These are phyloP conservation scores for Piaya cayana DNA, from an alignment of 2,113 vertebrate species.

Conservation along the genomic window DNA sequence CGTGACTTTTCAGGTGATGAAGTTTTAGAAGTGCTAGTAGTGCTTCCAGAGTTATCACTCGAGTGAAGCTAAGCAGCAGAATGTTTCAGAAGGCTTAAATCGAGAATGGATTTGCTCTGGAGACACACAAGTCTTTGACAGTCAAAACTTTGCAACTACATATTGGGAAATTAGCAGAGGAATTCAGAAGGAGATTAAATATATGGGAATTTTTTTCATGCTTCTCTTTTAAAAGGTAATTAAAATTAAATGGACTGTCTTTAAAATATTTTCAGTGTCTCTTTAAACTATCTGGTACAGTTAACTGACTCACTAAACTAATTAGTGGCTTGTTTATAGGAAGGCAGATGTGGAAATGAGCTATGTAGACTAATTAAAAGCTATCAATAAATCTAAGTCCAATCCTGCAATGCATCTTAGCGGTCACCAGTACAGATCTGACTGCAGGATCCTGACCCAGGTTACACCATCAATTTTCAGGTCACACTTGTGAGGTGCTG, in stretches of 20 bases:
- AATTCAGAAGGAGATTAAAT: background rate
- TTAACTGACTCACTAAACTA: slow-evolving; percentile 57
- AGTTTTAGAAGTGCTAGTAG: background rate
- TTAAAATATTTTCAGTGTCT: slow-evolving; percentile 28
- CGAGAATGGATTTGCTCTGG: background rate
- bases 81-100: background rate
- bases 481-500: background rate
- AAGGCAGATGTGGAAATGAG: slow-evolving; percentile 63
- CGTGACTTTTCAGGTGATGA: slow-evolving; percentile 1
- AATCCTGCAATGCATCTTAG: background rate
- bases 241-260: background rate
- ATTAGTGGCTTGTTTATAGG: slow-evolving; percentile 58
- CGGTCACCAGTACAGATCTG: background rate
- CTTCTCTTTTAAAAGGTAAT: slow-evolving; percentile 9
- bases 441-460: background rate
- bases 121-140: background rate
- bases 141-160: background rate
- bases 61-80: background rate
- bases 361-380: slow-evolving; percentile 58
- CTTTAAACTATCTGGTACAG: slow-evolving; percentile 54
- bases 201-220: background rate
- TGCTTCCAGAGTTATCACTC: background rate
- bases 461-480: slow-evolving; percentile 1
- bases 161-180: background rate
- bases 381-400: slow-evolving; percentile 15